These are phyloP conservation scores for Montipora cactus DNA, from an alignment of 64 coral and sea anemone species.

Conservation along the genomic window DNA sequence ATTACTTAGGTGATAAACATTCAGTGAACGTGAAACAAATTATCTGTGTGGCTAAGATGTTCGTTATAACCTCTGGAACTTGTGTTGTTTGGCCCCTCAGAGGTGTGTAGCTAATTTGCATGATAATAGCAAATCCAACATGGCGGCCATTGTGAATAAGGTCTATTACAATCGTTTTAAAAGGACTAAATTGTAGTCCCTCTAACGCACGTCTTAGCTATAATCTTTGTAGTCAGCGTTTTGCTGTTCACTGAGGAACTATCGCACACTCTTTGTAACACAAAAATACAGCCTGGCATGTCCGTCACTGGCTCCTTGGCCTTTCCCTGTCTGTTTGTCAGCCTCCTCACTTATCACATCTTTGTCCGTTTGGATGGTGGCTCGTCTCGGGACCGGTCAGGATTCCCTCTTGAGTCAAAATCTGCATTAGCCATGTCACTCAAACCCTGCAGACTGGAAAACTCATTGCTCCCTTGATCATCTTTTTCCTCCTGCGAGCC, in stretches of 20 bases:
- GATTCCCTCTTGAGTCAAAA: conserved; percentile 76
- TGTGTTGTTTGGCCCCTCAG: no score
- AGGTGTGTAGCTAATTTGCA: no score
- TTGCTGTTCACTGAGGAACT: neutral
- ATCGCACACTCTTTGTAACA: neutral
- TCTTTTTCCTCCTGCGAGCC: conserved; percentile 79
- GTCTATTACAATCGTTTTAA: neutral
- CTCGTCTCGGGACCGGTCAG: conserved; percentile 67
- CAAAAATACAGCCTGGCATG: neutral
- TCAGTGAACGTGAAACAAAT: no score
- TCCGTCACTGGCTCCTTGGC: neutral
- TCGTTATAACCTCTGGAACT: no score
- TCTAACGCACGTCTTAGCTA: neutral
- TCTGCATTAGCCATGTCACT: conserved; percentile 78
- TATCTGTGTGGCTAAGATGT: no score
- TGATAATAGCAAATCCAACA: no score
- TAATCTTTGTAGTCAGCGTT: neutral
- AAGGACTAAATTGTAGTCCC: neutral
- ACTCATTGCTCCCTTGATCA: conserved; percentile 74
- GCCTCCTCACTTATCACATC: conserved; percentile 41
- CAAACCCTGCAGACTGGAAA: conserved; percentile 76
- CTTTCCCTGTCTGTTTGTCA: neutral
- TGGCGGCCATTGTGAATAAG: no score
- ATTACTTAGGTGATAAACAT: no score
- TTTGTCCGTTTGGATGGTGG: conserved; percentile 84